These are phyloP conservation scores for Petromus typicus DNA, from an alignment of 2,113 vertebrate genomes.

Conservation along the genomic window DNA sequence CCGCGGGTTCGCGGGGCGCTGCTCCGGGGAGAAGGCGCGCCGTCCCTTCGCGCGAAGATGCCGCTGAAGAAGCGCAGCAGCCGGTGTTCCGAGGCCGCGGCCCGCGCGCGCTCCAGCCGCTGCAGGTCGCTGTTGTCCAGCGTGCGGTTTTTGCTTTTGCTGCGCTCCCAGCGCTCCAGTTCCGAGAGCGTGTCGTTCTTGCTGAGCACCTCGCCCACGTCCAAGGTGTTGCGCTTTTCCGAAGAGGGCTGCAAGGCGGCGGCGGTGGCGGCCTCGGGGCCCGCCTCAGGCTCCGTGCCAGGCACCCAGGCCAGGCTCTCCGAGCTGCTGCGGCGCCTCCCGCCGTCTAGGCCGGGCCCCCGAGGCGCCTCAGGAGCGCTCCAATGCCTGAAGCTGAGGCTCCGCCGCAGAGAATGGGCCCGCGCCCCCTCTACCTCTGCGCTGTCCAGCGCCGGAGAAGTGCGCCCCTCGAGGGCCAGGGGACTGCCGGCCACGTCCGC, in stretches of 20 bases:
- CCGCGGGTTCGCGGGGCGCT: slow-evolving; percentile 83
- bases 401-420: slow-evolving; percentile 86
- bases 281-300: not conserved
- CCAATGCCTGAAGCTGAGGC: slow-evolving; percentile 95
- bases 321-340: slow-evolving; percentile 81
- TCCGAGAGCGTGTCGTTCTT: slow-evolving; percentile 88
- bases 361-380: slow-evolving; percentile 87
- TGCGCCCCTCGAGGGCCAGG: not conserved
- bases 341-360: slow-evolving; percentile 83
- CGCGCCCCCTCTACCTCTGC: slow-evolving; percentile 23
- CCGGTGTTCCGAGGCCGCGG: slow-evolving; percentile 87
- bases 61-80: slow-evolving; percentile 95
- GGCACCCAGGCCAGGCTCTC: slow-evolving; percentile 74
- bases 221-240: slow-evolving; percentile 90
- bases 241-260: not conserved
- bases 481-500: not conserved
- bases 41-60: slow-evolving; percentile 92
- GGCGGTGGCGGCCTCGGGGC: not conserved
- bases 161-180: slow-evolving; percentile 90
- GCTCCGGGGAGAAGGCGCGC: slow-evolving; percentile 85
- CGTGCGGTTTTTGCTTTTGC: slow-evolving; percentile 92
- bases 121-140: slow-evolving; percentile 96
- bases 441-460: not conserved
- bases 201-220: slow-evolving; percentile 91
- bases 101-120: slow-evolving; percentile 88